These are phyloP conservation scores for Meandrusa payeni DNA, from an alignment of 2,888 invertebrate genomes.

Conservation along the genomic window DNA sequence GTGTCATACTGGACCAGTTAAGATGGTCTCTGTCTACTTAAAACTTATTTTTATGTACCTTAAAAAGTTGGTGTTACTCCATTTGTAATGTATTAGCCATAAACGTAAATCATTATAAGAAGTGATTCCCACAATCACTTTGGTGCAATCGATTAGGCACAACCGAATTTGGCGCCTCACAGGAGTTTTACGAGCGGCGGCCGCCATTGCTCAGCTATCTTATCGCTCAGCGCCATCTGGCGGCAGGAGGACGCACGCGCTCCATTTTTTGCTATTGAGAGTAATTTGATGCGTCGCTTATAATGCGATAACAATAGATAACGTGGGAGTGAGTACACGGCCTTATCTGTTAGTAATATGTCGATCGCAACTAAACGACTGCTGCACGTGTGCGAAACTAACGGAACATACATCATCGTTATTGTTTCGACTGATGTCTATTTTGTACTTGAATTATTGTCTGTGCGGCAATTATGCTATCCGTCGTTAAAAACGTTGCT, in stretches of 20 bases:
- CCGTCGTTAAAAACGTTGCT: no score
- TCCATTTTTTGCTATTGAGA: slow-evolving; percentile 11
- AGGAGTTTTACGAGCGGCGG: slow-evolving; percentile 14
- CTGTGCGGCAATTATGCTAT: no score
- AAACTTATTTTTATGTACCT: no score
- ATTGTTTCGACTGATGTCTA: no score
- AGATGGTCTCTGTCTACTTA: no score
- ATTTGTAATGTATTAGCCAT: slow-evolving; percentile 3
- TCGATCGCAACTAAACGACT: slow-evolving; percentile 7
- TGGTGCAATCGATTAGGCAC: slow-evolving; percentile 7
- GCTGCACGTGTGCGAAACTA: slow-evolving; percentile 1
- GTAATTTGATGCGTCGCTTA: slow-evolving; percentile 12
- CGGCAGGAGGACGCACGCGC: slow-evolving; percentile 22
- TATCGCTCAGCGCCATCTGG: slow-evolving; percentile 18
- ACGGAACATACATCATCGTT: no score
- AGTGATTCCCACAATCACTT: slow-evolving; percentile 10
- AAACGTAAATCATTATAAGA: slow-evolving; percentile 1
- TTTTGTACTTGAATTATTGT: no score
- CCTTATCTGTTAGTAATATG: slow-evolving; percentile 8
- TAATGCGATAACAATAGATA: slow-evolving; percentile 18
- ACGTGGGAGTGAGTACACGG: slow-evolving; percentile 4
- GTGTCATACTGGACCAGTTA: no score
- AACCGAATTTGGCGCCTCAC: slow-evolving; percentile 12
- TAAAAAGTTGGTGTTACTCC: no score
- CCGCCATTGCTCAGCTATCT: slow-evolving; percentile 15